phyloP scores from a whole-genome alignment of 2,888 invertebrate genomes.

The Tipula unca region DNA sequence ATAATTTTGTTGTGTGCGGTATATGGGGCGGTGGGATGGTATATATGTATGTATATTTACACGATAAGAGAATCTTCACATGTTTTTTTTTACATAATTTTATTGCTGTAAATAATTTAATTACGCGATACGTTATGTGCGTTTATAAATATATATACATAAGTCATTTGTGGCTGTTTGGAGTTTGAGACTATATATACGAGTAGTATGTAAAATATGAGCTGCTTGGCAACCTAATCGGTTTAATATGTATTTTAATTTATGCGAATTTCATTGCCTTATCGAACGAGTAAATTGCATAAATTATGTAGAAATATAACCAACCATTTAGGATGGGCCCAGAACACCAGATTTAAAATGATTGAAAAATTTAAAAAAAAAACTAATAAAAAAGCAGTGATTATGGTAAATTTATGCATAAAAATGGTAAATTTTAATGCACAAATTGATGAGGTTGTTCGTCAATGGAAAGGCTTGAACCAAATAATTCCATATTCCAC shows the following conservation, averaged over 20 bases:
- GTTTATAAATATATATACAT: not conserved
- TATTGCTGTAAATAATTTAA: not conserved
- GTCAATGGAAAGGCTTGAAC: too few relatives aligned
- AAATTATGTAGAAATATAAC: too few relatives aligned
- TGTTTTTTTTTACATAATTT: not conserved
- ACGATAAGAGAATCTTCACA: not conserved
- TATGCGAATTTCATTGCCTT: not conserved
- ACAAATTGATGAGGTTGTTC: too few relatives aligned
- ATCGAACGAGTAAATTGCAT: too few relatives aligned
- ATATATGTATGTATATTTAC: not conserved
- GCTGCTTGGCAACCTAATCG: not conserved
- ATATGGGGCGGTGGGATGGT: not conserved
- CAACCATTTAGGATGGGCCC: too few relatives aligned
- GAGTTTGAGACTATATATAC: not conserved
- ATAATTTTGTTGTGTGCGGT: not conserved
- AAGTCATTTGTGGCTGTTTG: not conserved
- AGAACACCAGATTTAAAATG: too few relatives aligned
- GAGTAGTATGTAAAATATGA: not conserved
- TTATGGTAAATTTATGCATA: too few relatives aligned
- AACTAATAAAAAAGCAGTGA: too few relatives aligned
- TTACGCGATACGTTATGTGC: not conserved
- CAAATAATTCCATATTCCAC: too few relatives aligned
- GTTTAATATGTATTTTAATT: not conserved
- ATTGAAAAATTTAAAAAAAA: too few relatives aligned
- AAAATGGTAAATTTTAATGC: too few relatives aligned